phyloP scores from a whole-genome alignment of 2,113 vertebrate genomes.

The Siniperca chuatsi region DNA sequence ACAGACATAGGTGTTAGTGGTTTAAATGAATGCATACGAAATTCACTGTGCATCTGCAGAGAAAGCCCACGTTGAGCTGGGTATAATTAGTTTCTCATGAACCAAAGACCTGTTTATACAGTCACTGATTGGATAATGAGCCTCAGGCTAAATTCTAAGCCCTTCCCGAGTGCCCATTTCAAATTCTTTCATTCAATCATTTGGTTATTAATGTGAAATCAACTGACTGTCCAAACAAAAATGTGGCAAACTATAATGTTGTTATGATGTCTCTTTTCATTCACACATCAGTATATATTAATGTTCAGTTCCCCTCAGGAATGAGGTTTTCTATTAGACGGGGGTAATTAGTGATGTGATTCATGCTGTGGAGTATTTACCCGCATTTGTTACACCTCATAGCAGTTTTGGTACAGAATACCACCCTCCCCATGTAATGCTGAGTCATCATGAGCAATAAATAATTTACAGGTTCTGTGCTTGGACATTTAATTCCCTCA shows the following conservation, averaged over 20 bases:
- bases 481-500: conserved; percentile 26
- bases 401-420: conserved; percentile 29
- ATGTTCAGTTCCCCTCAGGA: conserved; percentile 14
- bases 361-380: conserved; percentile 31
- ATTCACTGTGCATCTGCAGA: conserved; percentile 31
- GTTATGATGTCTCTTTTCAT: conserved; percentile 13
- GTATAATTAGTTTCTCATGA: conserved; percentile 46
- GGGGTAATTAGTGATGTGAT: conserved; percentile 53
- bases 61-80: conserved; percentile 27
- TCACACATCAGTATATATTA: conserved; percentile 5
- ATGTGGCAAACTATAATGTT: conserved; percentile 8
- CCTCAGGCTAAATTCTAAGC: conserved; percentile 14
- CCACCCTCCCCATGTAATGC: not conserved
- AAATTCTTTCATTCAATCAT: conserved; percentile 30
- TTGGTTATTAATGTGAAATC: conserved; percentile 35
- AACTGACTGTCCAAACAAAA: conserved; percentile 29
- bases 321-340: conserved; percentile 28
- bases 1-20: conserved; percentile 27
- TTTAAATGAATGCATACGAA: conserved; percentile 27
- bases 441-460: conserved; percentile 35
- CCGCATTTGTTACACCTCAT: conserved; percentile 47
- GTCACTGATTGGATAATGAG: conserved; percentile 49
- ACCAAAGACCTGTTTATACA: conserved; percentile 12
- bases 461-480: conserved; percentile 38
- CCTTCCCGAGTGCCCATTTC: conserved; percentile 22